A percentile compares a stretch with the other conserved stretches of the same genome.
Conservation (phyloP, 2,888 invertebrate genomes). For the Diogma glabrata region DNA sequence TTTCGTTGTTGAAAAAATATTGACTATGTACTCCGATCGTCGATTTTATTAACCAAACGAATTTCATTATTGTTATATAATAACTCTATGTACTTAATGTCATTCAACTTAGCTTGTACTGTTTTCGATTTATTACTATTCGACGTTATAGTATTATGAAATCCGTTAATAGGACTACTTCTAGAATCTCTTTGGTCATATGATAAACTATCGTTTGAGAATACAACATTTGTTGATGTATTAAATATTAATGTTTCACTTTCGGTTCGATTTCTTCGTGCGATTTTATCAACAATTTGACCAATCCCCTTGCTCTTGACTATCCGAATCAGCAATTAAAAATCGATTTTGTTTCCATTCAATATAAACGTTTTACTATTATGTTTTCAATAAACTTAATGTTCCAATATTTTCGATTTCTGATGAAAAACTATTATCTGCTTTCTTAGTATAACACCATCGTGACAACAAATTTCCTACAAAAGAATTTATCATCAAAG, state of each 20-base stretch:
- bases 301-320: conserved; percentile 70
- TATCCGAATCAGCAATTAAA: conserved; percentile 62
- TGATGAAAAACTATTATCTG: conserved; percentile 27
- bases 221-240: conserved; percentile 37
- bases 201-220: neutral
- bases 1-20: conserved; percentile 84
- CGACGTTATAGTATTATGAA: conserved; percentile 24
- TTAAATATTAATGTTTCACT: conserved; percentile 35
- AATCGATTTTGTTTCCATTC: conserved; percentile 71
- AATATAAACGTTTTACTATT: conserved; percentile 44
- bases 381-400: conserved; percentile 53
- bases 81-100: conserved; percentile 53
- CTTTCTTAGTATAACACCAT: conserved; percentile 61
- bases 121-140: conserved; percentile 37
- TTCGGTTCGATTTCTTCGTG: conserved; percentile 31
- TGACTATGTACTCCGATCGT: conserved; percentile 47
- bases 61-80: conserved; percentile 43
- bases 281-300: conserved; percentile 64
- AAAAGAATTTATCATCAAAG: too few relatives aligned
- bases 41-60: conserved; percentile 49
- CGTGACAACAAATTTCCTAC: conserved; percentile 52
- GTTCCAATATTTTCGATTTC: conserved; percentile 40
- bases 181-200: neutral
- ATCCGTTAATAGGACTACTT: neutral
- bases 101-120: conserved; percentile 46